Evolutionary conservation across 2,888 invertebrate species (phyloP), one percentile per base, ranked within the genome.

Genomic region (Prostheceraeus crozeri): DNA sequence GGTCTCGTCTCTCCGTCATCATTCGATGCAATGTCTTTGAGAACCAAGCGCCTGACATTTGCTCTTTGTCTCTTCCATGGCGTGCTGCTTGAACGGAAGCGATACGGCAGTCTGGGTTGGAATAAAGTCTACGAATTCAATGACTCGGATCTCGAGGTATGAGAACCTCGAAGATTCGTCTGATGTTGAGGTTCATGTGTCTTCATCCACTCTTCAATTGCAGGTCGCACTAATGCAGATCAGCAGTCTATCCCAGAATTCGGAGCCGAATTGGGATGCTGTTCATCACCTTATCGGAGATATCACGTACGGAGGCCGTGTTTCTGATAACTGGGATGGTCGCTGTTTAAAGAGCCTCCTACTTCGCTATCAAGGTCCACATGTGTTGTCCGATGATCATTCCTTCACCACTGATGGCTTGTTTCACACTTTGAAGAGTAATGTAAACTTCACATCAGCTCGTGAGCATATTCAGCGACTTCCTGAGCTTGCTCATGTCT

Each of bases 121-220:
- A 76, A 76, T 62, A 72, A 76, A 46, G 68, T 72, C 0, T 76
- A 76, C 61, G 76, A 74, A 58, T 76, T 76, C 64, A 76, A 75
- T 66, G 74, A 76, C 48, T 75, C 75, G 1, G 76, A 76, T 66
- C 62, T 76, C 1, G 73, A 74, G 69, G 75, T 75, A 57, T 61
- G 14, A 3, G n/a, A n/a, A 33, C 8, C 8, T 8, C 8, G 33
- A 33, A n/a, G n/a, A 33, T 10, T 33, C 8, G 33, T 8, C 33
- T 33, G 33, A 10, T 33, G 33, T 8, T 10, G 33, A n/a, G 33
- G 8, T 8, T 8, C 8, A n/a, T 10, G 33, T 33, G 33, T 33
- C n/a, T 33, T 33, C n/a, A 10, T 33, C n/a, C 33, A 10, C n/a
- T 33, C 8, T 33, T 33, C n/a, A 11, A 46, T 59, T 57, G 2